Base-by-base conservation (phyloP, 1,140 invertebrate species). In the Tenebrio molitor region DNA sequence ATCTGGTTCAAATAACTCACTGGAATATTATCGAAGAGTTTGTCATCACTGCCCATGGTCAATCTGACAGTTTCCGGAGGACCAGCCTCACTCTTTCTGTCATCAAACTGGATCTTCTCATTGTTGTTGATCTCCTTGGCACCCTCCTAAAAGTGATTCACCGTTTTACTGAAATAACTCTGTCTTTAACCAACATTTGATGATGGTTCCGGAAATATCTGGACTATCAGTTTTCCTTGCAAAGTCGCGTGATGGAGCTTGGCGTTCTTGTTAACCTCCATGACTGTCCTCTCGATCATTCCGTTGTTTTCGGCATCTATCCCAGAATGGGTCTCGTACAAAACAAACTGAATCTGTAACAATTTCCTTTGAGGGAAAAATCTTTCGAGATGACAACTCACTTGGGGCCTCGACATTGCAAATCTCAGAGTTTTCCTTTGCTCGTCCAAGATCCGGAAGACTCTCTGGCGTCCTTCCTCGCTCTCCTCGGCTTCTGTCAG, bases 311-410 rank as follows among this genome's bases (percentile, higher is more conserved):
- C 91, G 1, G 87, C 86, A 33, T 85, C 85, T n/a, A 91, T 81
- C 39, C 89, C 87, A 0, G 90, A 91, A 81, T 91, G 90, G 0
- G 90, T 91, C 78, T 91, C 90, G 69, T 91, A 92, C 14, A 92
- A 78, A 10, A 91, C 86, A 75, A 91, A 84, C 77, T 92, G 91
- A 8, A 91, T 88, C 88, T 89, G n/a, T n/a, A n/a, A 68, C 39
- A 81, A 71, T 15, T 2, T 4, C 10, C 29, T 33, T 4, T 33
- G 4, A 33, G 29, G n/a, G n/a, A n/a, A n/a, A n/a, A n/a, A n/a
- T n/a, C n/a, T n/a, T n/a, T n/a, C n/a, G n/a, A n/a, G n/a, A n/a
- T n/a, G n/a, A 33, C 19, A 7, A 74, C 25, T 71, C 66, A 89
- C 88, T 80, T 91, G 90, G 0, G 91, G 90, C 66, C 90, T 87